Conservation (phyloP, 1,140 invertebrate species). For the Bombus cullumanus region DNA sequence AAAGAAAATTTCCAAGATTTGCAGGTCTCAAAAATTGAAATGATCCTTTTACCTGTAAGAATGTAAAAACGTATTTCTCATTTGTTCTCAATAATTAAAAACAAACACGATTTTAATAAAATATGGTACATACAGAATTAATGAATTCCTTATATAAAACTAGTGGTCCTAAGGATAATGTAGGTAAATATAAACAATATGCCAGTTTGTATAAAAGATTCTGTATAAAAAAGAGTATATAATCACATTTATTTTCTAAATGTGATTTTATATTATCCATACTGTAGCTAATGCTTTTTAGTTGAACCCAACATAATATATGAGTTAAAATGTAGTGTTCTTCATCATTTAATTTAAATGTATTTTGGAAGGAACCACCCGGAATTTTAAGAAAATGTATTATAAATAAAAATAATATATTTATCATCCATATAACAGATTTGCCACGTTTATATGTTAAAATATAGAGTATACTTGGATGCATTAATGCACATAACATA, state of each 20-base stretch:
- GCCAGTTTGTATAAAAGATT: constrained; percentile 83
- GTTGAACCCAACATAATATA: constrained; percentile 83
- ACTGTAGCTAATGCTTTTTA: constrained; percentile 83
- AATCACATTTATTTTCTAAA: constrained; percentile 30
- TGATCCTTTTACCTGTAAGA: constrained; percentile 75
- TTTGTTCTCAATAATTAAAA: not conserved
- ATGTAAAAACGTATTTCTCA: not conserved
- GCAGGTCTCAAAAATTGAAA: constrained; percentile 75
- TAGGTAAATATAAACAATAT: constrained; percentile 92
- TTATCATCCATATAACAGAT: constrained; percentile 75
- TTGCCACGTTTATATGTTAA: constrained; percentile 73
- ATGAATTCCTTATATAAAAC: constrained; percentile 89
- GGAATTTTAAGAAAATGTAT: constrained; percentile 76
- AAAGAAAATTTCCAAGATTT: constrained; percentile 79
- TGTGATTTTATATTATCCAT: constrained; percentile 79
- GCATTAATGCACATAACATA: constrained; percentile 73
- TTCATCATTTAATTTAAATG: constrained; percentile 68
- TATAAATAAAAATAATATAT: constrained; percentile 72
- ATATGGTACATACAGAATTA: constrained; percentile 80
- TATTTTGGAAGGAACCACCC: constrained; percentile 70
- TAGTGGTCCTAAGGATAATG: constrained; percentile 90
- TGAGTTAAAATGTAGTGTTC: constrained; percentile 79
- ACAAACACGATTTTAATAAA: not conserved
- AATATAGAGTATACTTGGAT: constrained; percentile 76
- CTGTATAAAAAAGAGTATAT: constrained; percentile 56